These are phyloP conservation scores for Piscicola geometra DNA, from an alignment of 2,888 invertebrate species.

Conservation along the genomic window DNA sequence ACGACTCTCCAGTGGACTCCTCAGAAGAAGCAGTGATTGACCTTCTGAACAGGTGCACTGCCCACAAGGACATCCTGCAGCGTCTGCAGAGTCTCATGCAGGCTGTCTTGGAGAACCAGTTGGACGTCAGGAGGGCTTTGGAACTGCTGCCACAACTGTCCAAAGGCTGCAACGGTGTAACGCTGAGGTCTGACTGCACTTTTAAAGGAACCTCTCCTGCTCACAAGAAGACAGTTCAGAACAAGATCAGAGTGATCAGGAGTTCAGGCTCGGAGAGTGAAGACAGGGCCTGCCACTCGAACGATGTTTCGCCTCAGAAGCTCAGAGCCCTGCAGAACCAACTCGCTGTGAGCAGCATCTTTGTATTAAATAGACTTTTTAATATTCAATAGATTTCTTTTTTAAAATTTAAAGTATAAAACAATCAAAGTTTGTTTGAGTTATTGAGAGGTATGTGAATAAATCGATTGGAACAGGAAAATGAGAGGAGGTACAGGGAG, in stretches of 20 bases:
- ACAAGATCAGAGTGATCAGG: background rate
- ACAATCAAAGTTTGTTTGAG: background rate
- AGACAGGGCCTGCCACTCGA: background rate
- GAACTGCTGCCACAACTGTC: background rate
- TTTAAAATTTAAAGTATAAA: background rate
- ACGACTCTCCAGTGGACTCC: too few species aligned
- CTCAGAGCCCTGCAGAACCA: conserved; percentile 18
- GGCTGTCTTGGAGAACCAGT: conserved; percentile 11
- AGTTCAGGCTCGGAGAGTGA: background rate
- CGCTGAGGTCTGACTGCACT: background rate
- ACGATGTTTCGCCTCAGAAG: background rate
- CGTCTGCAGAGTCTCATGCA: conserved; percentile 20
- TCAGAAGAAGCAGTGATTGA: background rate
- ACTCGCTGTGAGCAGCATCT: conserved; percentile 6
- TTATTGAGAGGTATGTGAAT: background rate
- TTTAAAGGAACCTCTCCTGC: background rate
- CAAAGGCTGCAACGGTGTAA: background rate
- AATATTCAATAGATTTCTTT: too few species aligned
- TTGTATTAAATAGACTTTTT: too few species aligned
- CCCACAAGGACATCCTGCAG: conserved; percentile 5
- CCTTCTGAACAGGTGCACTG: background rate
- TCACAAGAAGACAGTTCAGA: background rate
- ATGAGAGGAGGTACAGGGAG: conserved; percentile 32
- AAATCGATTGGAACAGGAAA: conserved; percentile 20
- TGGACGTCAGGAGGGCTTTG: background rate